phyloP scores from a whole-genome alignment of 1,140 invertebrate species.

The Zaprionus vittiger region DNA sequence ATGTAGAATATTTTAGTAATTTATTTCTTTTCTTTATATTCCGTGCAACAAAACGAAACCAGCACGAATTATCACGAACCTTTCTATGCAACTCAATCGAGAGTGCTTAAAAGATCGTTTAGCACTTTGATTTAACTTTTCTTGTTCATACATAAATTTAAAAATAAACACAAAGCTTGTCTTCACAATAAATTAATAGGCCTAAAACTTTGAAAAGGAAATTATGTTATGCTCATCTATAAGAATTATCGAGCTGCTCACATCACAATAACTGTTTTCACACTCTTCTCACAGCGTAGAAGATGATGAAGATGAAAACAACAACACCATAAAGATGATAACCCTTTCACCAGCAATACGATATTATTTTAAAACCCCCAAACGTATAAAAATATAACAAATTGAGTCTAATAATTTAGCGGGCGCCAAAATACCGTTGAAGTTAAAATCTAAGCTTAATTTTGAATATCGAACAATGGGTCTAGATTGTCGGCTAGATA shows the following conservation, averaged over 20 bases:
- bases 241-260: constrained; percentile 42
- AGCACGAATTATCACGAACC: constrained; percentile 6
- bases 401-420: constrained; percentile 78
- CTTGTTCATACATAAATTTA: constrained; percentile 41
- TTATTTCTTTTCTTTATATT: no score
- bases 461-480: constrained; percentile 53
- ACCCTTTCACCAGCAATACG: constrained; percentile 5
- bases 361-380: constrained; percentile 31
- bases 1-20: no score
- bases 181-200: constrained; percentile 22
- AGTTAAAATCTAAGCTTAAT: constrained; percentile 15
- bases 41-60: not conserved
- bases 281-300: constrained; percentile 71
- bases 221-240: constrained; percentile 39
- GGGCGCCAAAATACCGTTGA: constrained; percentile 78
- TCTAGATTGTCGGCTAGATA: constrained; percentile 46
- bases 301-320: constrained; percentile 31
- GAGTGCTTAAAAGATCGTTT: constrained; percentile 7
- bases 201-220: not conserved
- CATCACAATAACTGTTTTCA: constrained; percentile 73
- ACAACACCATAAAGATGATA: constrained; percentile 17
- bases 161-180: constrained; percentile 15
- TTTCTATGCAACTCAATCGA: not conserved
- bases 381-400: constrained; percentile 65
- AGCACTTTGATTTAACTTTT: constrained; percentile 19